A percentile compares a stretch with the other conserved stretches of the same genome.
Evolutionary conservation across 64 coral and sea anemone genomes (phyloP).

Genomic region (Montipora efflorescens): DNA sequence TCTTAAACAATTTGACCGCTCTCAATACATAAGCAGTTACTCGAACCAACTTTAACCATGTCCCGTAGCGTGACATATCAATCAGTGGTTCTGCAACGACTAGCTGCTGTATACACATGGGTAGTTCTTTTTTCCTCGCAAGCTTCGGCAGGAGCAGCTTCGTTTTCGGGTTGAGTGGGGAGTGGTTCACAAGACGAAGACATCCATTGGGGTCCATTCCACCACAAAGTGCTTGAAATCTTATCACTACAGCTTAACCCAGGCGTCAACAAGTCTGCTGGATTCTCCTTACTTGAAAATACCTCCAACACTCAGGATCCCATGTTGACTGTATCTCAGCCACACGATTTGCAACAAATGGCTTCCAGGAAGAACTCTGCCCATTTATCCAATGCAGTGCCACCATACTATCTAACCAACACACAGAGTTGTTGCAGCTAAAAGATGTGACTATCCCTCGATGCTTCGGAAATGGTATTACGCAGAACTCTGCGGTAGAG

Average conservation of each 20-base stretch:
- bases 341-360: conserved; percentile 39
- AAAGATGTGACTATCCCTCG: too few species aligned
- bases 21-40: conserved; percentile 36
- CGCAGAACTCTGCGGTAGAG: too few species aligned
- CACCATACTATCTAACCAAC: conserved; percentile 15
- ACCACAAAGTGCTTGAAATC: conserved; percentile 16
- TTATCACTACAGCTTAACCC: not conserved
- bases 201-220: conserved; percentile 27
- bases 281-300: conserved; percentile 28
- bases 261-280: conserved; percentile 27
- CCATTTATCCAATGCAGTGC: conserved; percentile 27
- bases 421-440: not conserved
- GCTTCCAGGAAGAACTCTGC: conserved; percentile 39
- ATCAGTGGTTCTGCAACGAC: conserved; percentile 1
- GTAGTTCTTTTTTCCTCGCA: not conserved
- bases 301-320: conserved; percentile 12
- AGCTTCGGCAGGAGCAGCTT: not conserved
- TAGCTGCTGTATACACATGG: not conserved
- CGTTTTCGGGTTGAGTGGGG: not conserved
- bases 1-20: conserved; percentile 19
- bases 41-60: not conserved
- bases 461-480: not conserved
- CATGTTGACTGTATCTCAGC: conserved; percentile 40
- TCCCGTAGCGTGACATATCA: conserved; percentile 1
- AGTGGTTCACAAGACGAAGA: not conserved